Conservation (phyloP, 2,888 invertebrate genomes). For the Mesorhabditis sp. region DNA sequence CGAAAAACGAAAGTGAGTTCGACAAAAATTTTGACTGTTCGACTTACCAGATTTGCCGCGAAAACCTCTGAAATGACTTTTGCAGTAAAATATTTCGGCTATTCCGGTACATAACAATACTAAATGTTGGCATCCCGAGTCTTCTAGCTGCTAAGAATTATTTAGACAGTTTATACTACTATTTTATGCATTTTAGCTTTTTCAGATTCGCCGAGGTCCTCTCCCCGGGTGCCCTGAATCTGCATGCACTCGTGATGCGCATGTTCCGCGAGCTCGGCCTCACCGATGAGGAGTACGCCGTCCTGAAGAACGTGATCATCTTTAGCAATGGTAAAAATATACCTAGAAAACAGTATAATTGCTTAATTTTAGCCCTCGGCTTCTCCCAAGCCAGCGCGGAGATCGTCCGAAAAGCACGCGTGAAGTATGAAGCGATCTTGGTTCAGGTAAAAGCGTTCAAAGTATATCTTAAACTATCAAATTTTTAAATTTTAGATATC, state of each 20-base stretch:
- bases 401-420: not conserved
- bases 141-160: too few species aligned
- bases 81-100: too few species aligned
- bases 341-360: not conserved
- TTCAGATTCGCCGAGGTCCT: conserved; percentile 2
- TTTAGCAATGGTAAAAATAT: not conserved
- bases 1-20: too few species aligned
- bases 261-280: not conserved
- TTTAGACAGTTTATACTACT: too few species aligned
- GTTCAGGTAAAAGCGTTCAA: not conserved
- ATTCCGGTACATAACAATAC: too few species aligned
- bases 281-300: not conserved
- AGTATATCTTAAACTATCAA: not conserved
- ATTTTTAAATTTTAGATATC: not conserved
- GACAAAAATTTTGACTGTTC: too few species aligned
- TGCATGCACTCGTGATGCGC: not conserved
- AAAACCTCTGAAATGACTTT: too few species aligned
- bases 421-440: not conserved
- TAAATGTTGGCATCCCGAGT: too few species aligned
- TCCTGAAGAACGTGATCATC: not conserved
- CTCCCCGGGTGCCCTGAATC: not conserved
- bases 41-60: too few species aligned
- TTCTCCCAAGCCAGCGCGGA: not conserved
- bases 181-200: too few species aligned
- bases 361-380: not conserved